Conservation (phyloP, 2,888 invertebrate species). For the Dryobotodes eremita region DNA sequence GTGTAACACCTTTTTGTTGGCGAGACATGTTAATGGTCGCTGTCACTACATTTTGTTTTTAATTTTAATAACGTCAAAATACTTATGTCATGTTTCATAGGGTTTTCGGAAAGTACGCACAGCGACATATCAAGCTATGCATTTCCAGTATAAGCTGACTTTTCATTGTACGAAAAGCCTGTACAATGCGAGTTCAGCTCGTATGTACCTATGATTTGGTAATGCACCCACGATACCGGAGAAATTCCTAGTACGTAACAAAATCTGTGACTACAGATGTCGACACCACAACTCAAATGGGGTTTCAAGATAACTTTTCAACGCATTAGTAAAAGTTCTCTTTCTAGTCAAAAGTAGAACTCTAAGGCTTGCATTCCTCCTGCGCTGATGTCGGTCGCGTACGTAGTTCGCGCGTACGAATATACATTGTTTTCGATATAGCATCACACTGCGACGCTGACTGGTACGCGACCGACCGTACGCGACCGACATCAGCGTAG, state of each 20-base stretch:
- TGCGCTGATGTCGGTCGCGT: no score
- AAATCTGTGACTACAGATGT: no score
- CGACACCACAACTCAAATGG: neutral
- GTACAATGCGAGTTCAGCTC: no score
- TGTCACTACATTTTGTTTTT: constrained; percentile 17
- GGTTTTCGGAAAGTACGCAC: neutral
- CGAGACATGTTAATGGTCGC: constrained; percentile 40
- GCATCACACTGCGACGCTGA: no score
- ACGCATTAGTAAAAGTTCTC: neutral
- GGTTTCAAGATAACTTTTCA: neutral
- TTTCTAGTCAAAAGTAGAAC: neutral
- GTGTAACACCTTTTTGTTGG: constrained; percentile 37
- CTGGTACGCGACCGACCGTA: no score
- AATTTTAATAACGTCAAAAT: constrained; percentile 21
- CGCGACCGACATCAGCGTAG: no score
- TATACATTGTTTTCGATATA: no score
- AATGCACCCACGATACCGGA: neutral
- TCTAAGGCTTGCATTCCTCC: rapidly evolving
- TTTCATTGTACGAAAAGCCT: no score
- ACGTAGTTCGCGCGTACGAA: no score
- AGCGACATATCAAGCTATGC: no score
- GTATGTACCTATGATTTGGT: neutral
- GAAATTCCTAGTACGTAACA: neutral
- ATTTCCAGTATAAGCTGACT: no score
- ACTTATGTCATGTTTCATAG: neutral